Base-by-base conservation (phyloP, 2,797 vertebrate species). In the Sus cebifrons region DNA sequence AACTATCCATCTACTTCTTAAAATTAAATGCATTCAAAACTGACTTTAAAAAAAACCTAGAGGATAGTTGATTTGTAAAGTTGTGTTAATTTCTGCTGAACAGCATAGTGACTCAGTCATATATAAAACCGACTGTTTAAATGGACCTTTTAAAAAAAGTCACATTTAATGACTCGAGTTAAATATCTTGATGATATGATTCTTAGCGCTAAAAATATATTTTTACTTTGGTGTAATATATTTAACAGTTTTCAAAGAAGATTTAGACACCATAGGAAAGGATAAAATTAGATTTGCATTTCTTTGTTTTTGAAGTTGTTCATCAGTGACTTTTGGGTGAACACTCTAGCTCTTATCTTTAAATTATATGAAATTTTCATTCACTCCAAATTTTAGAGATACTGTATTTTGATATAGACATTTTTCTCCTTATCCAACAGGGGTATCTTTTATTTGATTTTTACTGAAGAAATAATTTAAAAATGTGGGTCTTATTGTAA, bases 371-470 rank as follows among this genome's bases (percentile, higher is more conserved):
- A 16, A 79, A 14, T 56, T 89, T 73, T 83, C 29, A 56, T 87
- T 56, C 9, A 65, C 79, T 73, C 67, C 27, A 81, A 4, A 2
- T 87, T 97, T 82, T 17, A 84, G 2, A 4, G 2, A 49, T 73
- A 52, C 1, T 88, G 17, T 86, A 20, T 20, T 91, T 95, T 94
- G 16, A 52, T 44, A 62, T 2, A 36, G 2, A 77, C 21, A 67
- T 62, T 83, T 70, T 95, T 77, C 5, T 97, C 20, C 56, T 94
- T 17, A 32, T 81, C 58, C 15, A 81, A 49, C 16, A 54, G 60
- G 23, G 75, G 10, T 81, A 90, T 78, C 64, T 96, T 86, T 78
- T n/a, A 11, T 92, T 89, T 93, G 54, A 90, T 79, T 58, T 89
- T 68, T 56, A 67, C 25, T 78, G 6, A 89, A 89, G 29, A 81